Base-by-base conservation (phyloP, 2,888 invertebrate species). In the Zeuzera pyrina region DNA sequence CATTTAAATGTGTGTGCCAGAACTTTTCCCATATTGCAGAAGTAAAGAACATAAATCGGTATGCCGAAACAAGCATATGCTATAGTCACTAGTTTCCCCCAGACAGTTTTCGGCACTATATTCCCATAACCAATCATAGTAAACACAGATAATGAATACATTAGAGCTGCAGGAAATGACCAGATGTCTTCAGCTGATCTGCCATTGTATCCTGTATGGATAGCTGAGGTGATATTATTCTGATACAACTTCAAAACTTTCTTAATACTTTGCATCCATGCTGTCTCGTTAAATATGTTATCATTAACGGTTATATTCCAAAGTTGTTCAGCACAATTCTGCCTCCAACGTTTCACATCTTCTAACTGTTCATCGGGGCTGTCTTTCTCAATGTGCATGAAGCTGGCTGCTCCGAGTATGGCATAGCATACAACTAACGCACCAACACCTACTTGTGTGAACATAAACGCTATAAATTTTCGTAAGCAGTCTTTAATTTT, bases 81-180 rank as follows among this genome's bases (percentile, higher is more conserved):
- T 15, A 94, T 91, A 0, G 94, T 94, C 5, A 90, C 88, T 3
- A 91, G 88, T 70, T 94, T 94, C 2, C 95, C 95, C 89, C 90
- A 91, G 1, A 88, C 83, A 0, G 94, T 94, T 47, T 89, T 88
- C 0, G 94, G 94, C 7, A 93, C 91, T 67, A 94, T 87, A 63
- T 94, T 94, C 0, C 95, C 95, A 58, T 94, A 95, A 2, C 95
- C 95, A 47, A 95, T 94, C 95, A 95, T 95, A 3, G 95, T 94
- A 56, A 95, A 94, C 3, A 94, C 91, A 13, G 94, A 94, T 7
- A 95, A 69, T 15, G 92, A 94, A 61, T 92, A 95, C 94, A 95
- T 95, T 2, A 95, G 69, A 0, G 95, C 93, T 0, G 93, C 93
- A 0, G 95, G 93, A 51, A 94, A 94, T 0, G 91, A 90, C 95